Base-by-base conservation (phyloP, 2,888 invertebrate genomes). In the Baronia brevicornis region DNA sequence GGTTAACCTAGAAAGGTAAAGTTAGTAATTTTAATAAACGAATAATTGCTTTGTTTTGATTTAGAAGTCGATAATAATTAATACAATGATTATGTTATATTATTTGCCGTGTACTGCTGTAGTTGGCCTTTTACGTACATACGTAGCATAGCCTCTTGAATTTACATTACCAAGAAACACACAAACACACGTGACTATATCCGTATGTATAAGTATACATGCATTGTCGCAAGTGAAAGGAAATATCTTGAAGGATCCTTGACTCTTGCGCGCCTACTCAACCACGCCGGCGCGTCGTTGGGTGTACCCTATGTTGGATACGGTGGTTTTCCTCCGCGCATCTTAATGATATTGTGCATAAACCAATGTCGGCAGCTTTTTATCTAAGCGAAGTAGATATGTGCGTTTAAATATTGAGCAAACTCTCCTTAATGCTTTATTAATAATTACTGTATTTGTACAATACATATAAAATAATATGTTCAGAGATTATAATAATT, bases 171-270 rank as follows among this genome's bases (percentile, higher is more conserved):
- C 38, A 32, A 43, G 41, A 36, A 36, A 26, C 39, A 38, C 29
- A 38, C 39, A 39, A 43, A 42, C 39, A 39, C 26, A 41, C 31
- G 47, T 46, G 46, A 44, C 39, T 37, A 39, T 43, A 36, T 31
- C 31, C 31, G 33, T 23, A 41, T 41, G 44, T 43, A 48, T 54
- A 55, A 44, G 48, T 52, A 48, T 50, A 50, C 46, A 49, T 60
- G 72, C 63, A 79, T 79, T 80, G 80, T 79, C 75, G 68, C 63
- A 73, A 79, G 82, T 82, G 82, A 84, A 84, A 82, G 82, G 82
- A 79, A 82, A 82, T 80, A 79, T 79, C 74, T 78, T 70, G 70
- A 66, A 68, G 77, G 64, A 82, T 82, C 80, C 79, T 82, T 82
- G 80, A 80, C 71, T 77, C 55, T 68, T 57, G 70, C 64, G 75